Percentiles rank a stretch among this genome's conserved stretches.
These are phyloP conservation scores for Gopherus flavomarginatus DNA, from an alignment of 2,113 vertebrate species.

Conservation along the genomic window DNA sequence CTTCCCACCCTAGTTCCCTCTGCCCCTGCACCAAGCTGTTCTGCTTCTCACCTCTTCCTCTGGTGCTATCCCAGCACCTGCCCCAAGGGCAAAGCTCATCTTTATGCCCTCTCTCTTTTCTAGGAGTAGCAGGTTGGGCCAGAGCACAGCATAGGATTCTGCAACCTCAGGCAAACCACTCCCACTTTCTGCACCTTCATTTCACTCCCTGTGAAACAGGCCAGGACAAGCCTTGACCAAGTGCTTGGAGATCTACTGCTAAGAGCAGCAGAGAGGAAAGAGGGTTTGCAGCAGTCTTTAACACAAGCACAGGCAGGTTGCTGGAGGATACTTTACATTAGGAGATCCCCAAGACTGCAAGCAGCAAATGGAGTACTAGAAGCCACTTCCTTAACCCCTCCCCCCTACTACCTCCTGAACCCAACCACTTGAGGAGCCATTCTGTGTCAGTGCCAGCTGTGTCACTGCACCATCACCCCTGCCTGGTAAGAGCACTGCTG, in stretches of 20 bases:
- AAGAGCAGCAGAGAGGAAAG: not conserved
- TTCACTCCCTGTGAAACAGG: not conserved
- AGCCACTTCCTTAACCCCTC: not conserved
- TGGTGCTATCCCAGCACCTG: not conserved
- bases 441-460: not conserved
- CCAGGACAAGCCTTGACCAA: not conserved
- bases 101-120: not conserved
- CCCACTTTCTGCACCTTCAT: not conserved
- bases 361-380: not conserved
- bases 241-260: too few species aligned
- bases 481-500: too few species aligned
- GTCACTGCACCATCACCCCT: not conserved
- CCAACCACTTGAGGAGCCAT: not conserved
- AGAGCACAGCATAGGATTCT: not conserved
- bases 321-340: not conserved
- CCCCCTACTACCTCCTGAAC: not conserved
- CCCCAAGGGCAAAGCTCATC: not conserved
- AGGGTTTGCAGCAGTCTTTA: not conserved
- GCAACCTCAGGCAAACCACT: not conserved
- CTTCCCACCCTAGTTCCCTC: not conserved
- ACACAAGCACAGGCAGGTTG: not conserved
- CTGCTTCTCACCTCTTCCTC: not conserved
- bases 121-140: not conserved
- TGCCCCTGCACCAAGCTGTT: too few species aligned
- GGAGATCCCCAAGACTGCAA: not conserved